Conservation (phyloP, 2,888 invertebrate species). For the Axea sp. region DNA sequence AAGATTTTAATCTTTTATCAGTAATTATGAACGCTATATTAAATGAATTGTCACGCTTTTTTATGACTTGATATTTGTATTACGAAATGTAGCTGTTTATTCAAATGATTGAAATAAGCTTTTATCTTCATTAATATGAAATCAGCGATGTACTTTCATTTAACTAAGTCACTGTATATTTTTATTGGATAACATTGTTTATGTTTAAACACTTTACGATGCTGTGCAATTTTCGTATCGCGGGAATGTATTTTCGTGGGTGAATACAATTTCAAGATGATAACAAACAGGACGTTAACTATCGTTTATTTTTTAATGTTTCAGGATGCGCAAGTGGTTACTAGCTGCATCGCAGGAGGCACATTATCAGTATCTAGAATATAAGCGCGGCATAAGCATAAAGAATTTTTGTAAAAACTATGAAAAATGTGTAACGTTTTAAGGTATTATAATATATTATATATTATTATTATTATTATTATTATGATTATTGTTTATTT, state of each 20-base stretch:
- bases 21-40: background rate
- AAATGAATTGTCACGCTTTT: constrained; percentile 14
- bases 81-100: constrained; percentile 16
- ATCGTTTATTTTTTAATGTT: constrained; percentile 58
- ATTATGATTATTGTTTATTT: too few species aligned
- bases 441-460: background rate
- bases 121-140: constrained; percentile 5
- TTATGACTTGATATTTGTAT: constrained; percentile 7
- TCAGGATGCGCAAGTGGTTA: constrained; percentile 65
- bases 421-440: background rate
- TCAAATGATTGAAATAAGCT: constrained; percentile 2
- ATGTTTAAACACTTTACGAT: constrained; percentile 3
- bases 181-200: too few species aligned
- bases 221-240: background rate
- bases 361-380: constrained; percentile 6
- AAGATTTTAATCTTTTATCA: background rate
- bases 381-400: constrained; percentile 3
- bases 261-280: background rate
- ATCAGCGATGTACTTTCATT: background rate
- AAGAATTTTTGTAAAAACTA: background rate
- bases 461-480: too few species aligned
- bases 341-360: constrained; percentile 14
- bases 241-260: constrained; percentile 10
- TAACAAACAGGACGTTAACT: constrained; percentile 43
- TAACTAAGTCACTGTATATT: constrained; percentile 1